Base-by-base conservation (phyloP, 2,113 vertebrate genomes). In the Misgurnus anguillicaudatus region DNA sequence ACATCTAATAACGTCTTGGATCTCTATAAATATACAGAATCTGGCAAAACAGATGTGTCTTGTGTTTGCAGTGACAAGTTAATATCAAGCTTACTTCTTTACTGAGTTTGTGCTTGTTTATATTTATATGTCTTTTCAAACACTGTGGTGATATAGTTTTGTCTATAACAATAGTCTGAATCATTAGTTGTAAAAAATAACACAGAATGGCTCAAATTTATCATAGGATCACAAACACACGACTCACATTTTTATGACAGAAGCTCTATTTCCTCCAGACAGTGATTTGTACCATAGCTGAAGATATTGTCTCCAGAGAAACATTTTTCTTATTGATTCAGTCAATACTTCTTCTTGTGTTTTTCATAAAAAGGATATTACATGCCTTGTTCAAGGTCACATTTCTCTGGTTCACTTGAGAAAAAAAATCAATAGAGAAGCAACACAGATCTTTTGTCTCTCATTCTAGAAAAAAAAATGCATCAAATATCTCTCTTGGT, bases 321-420 rank as follows among this genome's bases (percentile, higher is more conserved):
- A 61, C 21, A 38, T 53, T 69, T 79, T 53, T 24, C 24, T 31
- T 39, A 69, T 53, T 14, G 38, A 74, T 55, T 38, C 19, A 45
- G n/a, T 53, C n/a, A 0, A 41, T 63, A 48, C 16, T 53, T 63
- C 62, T 58, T 8, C 51, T 36, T 45, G 14, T 39, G 11, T n/a
- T 57, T 77, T 38, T 64, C 9, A 51, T 17, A 41, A 9, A 57
- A 57, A 9, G 8, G 16, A 58, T 80, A 45, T 79, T 61, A 73
- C 21, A 17, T 51, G 21, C 66, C 31, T 45, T 21, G 51, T 53
- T 78, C 76, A 61, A 78, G 78, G 69, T 73, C 77, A 63, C 41
- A 79, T 72, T 69, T 79, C 38, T 73, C 48, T 64, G 6, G 24
- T 36, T 72, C 36, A 31, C 39, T 64, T 58, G 60, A 65, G 24